Base-by-base conservation (phyloP, 2,888 invertebrate species). In the Troilus luridus region DNA sequence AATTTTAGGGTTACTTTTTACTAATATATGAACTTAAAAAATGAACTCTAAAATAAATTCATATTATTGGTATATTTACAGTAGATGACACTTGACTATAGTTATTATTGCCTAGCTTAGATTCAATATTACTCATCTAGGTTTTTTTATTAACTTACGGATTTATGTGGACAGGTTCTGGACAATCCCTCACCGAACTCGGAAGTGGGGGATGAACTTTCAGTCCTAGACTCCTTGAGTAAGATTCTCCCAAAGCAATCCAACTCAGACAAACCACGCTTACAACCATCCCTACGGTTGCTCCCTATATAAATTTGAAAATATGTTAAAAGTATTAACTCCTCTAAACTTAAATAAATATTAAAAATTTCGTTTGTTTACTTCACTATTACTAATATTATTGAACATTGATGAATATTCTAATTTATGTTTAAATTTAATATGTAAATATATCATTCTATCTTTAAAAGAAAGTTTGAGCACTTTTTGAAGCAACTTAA, bases 241-340 rank as follows among this genome's bases (percentile, higher is more conserved):
- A 88, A 59, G 94, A 93, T 10, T 93, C 93, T 19, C 94, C 94
- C 64, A 94, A 92, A 1, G 93, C 93, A 89, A 93, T 93, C 93
- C 94, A 93, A 2, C 93, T 93, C 72, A 94, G 93, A 21, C 93
- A 91, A 17, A 91, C 91, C 21, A 94, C 93, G 41, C 94, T 93
- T 27, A 93, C 89, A 14, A 94, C 88, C 67, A 94, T 93, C 10
- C 94, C 94, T 88, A 91, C 91, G 1, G 93, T 92, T 0, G 94
- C 94, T 62, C 94, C 94, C 94, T 94, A n/a, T 56, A 90, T 59
- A 0, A 24, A 10, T 67, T 17, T 19, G 24, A 17, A 72, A 72
- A 77, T 24, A 0, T 72, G 14, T 77, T 41, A 17, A 41, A 24
- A 72, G 5, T 27, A 24, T 27, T 67, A n/a, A 67, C 24, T 67